Evolutionary conservation across 2,888 invertebrate species (phyloP), one percentile per base, ranked within the genome.

Genomic region (Drosophila diplacantha): DNA sequence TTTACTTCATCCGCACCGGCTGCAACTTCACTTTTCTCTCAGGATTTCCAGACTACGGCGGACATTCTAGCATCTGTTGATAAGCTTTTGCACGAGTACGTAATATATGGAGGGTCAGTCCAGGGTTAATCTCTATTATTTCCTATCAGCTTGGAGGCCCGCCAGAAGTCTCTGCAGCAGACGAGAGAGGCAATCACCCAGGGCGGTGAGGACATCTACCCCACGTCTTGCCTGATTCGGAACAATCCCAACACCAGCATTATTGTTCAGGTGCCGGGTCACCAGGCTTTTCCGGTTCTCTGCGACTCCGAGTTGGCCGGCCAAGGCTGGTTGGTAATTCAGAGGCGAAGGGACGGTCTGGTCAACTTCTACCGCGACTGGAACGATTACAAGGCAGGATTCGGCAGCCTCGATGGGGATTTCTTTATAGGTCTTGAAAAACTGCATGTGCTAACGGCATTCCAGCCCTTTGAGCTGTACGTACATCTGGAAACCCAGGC

Each of bases 331-430:
- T 7, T 44, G 31, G 58, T 59, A 8, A 59, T 59, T 37, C 58
- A 59, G 18, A 58, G 59, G n/a, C 58, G 58, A 12, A 18, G 16
- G 3, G n/a, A 58, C 9, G 58, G 58, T 20, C 11, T 24, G 59
- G 44, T 59, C 12, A 58, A 20, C n/a, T 59, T 59, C 9, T 59
- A 58, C 7, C 58, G 58, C 6, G 43, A 59, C 16, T 59, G 58
- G 58, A 58, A n/a, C 6, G 58, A 59, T 2, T 59, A 59, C n/a
- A 59, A 32, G 18, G 11, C 6, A 5, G 58, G 58, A n/a, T 59
- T 59, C 7, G 58, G 58, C 4, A 3, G 11, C 18, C 14, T 18
- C 18, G 12, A 5, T 1, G 37, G 43, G 1, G 58, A 59, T 12
- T 59, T 58, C 18, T 58, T 59, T 9, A 59, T 59, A 2, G 58